These are phyloP conservation scores for Seira sanloemensis DNA, from an alignment of 2,888 invertebrate species.

Conservation along the genomic window DNA sequence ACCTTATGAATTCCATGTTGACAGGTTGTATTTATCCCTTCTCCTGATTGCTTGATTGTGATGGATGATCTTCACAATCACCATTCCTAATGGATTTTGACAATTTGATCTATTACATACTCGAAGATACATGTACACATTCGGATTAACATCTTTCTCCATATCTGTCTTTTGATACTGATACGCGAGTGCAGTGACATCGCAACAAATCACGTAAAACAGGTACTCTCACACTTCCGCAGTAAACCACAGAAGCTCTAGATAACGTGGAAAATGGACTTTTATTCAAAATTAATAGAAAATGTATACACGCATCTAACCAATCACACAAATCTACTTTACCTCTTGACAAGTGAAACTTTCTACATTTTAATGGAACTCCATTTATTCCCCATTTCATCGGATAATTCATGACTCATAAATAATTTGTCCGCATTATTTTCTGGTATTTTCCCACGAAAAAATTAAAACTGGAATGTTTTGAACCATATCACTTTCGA, in stretches of 20 bases:
- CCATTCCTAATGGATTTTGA: neutral
- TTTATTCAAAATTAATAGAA: no score
- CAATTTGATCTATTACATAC: no score
- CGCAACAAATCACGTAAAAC: neutral
- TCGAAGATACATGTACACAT: no score
- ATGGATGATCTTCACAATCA: neutral
- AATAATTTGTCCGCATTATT: constrained; percentile 30
- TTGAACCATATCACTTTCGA: no score
- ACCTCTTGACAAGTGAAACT: neutral
- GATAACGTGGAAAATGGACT: no score
- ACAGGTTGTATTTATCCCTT: neutral
- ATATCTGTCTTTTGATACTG: neutral
- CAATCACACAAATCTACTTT: no score
- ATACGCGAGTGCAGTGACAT: neutral
- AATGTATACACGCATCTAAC: no score
- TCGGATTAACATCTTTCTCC: no score
- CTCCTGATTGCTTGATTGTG: neutral
- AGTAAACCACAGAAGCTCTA: no score
- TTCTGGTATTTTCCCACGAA: constrained; percentile 56
- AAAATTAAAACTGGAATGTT: no score
- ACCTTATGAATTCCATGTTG: neutral
- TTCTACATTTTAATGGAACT: constrained; percentile 5
- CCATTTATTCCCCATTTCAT: constrained; percentile 5
- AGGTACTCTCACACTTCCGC: no score
- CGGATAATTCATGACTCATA: constrained; percentile 22